Conservation (phyloP, 2,113 vertebrate genomes). For the Eidolon helvum region DNA sequence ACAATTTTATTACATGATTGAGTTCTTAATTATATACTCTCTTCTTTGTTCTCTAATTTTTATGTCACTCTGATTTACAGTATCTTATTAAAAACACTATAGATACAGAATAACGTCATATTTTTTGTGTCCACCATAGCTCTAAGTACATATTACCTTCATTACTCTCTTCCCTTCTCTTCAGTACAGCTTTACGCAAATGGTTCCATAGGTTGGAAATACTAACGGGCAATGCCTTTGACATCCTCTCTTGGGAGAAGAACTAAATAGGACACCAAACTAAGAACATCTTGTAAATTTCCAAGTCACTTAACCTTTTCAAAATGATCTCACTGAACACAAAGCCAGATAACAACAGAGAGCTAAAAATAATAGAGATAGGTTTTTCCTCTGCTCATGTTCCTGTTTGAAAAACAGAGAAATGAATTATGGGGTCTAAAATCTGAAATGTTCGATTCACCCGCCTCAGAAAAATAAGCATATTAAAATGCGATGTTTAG, state of each 20-base stretch:
- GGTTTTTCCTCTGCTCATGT: constrained; percentile 32
- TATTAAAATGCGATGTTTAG: constrained; percentile 62
- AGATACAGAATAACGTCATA: background rate
- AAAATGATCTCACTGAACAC: constrained; percentile 33
- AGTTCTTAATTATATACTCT: background rate
- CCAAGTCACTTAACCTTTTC: constrained; percentile 62
- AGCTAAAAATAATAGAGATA: background rate
- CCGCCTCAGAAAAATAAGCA: constrained; percentile 66
- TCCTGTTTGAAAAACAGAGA: constrained; percentile 64
- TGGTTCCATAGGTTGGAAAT: background rate
- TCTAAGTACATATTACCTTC: background rate
- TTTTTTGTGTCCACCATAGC: background rate
- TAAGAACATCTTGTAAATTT: constrained; percentile 54
- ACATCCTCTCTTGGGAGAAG: background rate
- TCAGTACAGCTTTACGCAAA: background rate
- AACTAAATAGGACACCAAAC: background rate
- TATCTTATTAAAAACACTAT: background rate
- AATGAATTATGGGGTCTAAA: constrained; percentile 2
- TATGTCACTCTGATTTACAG: background rate
- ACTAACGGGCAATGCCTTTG: background rate
- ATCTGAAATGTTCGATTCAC: constrained; percentile 39
- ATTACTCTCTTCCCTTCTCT: background rate
- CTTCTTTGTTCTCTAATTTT: background rate
- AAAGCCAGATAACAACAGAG: constrained; percentile 40
- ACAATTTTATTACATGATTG: background rate